Percentiles rank a stretch among this genome's conserved stretches.
phyloP scores from a whole-genome alignment of 2,888 invertebrate species.

The Drosophila lacicola region DNA sequence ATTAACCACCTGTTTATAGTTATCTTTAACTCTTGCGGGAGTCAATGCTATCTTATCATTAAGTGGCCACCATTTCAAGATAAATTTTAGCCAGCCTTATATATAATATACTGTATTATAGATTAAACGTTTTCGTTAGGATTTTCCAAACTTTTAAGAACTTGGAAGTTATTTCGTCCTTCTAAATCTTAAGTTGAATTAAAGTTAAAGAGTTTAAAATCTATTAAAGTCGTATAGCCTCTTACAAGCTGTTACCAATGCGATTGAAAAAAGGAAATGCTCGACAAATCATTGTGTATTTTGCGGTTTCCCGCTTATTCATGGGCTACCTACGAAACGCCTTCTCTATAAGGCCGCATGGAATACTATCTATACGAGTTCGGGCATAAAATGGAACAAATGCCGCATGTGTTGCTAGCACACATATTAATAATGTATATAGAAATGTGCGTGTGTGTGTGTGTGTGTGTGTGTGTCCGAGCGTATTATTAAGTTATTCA shows the following conservation, averaged over 20 bases:
- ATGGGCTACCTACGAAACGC: constrained; percentile 11
- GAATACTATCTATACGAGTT: constrained; percentile 29
- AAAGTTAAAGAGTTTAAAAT: no score
- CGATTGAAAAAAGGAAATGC: background rate
- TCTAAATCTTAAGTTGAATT: no score
- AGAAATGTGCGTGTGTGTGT: background rate
- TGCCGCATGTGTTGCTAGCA: constrained; percentile 3
- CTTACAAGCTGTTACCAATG: background rate
- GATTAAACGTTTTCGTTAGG: no score
- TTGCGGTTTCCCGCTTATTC: constrained; percentile 25
- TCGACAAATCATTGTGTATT: constrained; percentile 1
- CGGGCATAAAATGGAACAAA: constrained; percentile 23
- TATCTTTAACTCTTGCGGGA: no score
- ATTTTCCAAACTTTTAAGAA: background rate
- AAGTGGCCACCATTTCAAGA: no score
- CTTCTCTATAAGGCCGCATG: constrained; percentile 14
- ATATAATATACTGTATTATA: no score
- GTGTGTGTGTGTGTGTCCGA: constrained; percentile 2
- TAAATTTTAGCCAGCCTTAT: no score
- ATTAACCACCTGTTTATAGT: no score
- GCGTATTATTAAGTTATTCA: constrained; percentile 38
- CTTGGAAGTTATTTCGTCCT: background rate
- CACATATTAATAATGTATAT: constrained; percentile 3
- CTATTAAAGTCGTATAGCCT: no score
- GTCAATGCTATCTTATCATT: no score